These are phyloP conservation scores for Cichladusa arquata DNA, from an alignment of 2,113 vertebrate species.

Conservation along the genomic window DNA sequence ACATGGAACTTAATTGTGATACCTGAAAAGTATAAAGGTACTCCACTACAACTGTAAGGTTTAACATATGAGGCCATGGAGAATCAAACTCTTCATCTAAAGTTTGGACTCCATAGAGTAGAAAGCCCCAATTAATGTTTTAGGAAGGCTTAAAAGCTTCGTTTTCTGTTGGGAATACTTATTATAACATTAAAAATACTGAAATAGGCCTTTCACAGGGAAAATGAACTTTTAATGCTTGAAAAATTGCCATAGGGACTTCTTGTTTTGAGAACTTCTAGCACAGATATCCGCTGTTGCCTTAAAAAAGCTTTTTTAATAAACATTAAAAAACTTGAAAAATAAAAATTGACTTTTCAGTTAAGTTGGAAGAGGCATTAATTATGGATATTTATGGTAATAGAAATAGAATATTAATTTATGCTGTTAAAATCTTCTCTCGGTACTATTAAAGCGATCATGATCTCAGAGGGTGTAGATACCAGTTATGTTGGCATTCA, in stretches of 20 bases:
- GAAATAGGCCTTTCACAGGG: slow-evolving; percentile 5
- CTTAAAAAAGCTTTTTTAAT: not conserved
- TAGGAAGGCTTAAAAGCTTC: slow-evolving; percentile 56
- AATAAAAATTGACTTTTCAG: not conserved
- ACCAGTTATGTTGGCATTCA: not conserved
- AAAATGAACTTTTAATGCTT: slow-evolving; percentile 37
- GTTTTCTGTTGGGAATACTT: slow-evolving; percentile 53
- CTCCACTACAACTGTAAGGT: not conserved
- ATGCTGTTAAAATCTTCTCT: not conserved
- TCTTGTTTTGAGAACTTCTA: not conserved
- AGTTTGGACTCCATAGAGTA: not conserved
- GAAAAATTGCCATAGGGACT: slow-evolving; percentile 7
- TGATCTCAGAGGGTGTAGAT: not conserved
- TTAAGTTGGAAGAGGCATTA: not conserved
- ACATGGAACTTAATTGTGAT: not conserved
- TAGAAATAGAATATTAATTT: not conserved
- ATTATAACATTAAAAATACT: slow-evolving; percentile 49
- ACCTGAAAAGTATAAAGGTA: not conserved
- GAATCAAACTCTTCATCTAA: not conserved
- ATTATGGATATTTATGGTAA: not conserved
- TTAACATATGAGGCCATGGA: not conserved
- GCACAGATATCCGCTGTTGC: not conserved
- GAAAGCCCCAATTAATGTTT: slow-evolving; percentile 44
- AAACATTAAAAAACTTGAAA: not conserved
- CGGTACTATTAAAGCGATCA: not conserved